These are phyloP conservation scores for Charaxes varanes DNA, from an alignment of 1,140 invertebrate genomes.

Conservation along the genomic window DNA sequence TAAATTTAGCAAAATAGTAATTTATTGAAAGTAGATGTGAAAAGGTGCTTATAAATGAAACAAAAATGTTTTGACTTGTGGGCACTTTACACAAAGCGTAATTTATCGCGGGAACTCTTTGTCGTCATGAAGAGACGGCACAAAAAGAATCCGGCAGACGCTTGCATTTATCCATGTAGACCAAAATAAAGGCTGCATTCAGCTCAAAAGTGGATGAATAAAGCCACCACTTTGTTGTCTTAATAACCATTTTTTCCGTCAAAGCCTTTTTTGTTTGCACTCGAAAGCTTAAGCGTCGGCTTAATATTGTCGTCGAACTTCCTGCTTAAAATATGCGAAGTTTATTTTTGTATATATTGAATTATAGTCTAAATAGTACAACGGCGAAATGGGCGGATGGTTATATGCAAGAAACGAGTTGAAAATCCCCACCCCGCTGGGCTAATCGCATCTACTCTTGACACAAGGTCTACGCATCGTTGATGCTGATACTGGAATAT, in stretches of 20 bases:
- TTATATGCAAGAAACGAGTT: no score
- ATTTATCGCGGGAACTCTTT: constrained; percentile 12
- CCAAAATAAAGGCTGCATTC: constrained; percentile 27
- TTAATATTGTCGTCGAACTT: background rate
- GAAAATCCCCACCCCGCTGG: no score
- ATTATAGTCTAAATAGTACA: no score
- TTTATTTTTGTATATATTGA: background rate
- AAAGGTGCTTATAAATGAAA: no score
- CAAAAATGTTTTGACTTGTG: no score
- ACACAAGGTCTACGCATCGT: no score
- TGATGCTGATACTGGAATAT: no score
- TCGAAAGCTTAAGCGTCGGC: background rate
- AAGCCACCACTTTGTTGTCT: constrained; percentile 17
- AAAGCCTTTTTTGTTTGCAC: constrained; percentile 10
- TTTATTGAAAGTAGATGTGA: no score
- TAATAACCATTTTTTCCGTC: constrained; percentile 19
- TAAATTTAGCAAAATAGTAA: no score
- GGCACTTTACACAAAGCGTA: constrained; percentile 11
- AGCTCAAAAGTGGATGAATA: constrained; percentile 22
- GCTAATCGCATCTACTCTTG: no score
- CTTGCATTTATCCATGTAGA: constrained; percentile 16
- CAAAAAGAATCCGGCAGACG: constrained; percentile 19
- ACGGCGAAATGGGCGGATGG: no score
- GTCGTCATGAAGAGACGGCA: constrained; percentile 14
- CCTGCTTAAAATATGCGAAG: background rate